Evolutionary conservation across 2,888 invertebrate genomes (phyloP), one percentile per base, ranked within the genome.

Genomic region (Chrysopilus asiliformis): DNA sequence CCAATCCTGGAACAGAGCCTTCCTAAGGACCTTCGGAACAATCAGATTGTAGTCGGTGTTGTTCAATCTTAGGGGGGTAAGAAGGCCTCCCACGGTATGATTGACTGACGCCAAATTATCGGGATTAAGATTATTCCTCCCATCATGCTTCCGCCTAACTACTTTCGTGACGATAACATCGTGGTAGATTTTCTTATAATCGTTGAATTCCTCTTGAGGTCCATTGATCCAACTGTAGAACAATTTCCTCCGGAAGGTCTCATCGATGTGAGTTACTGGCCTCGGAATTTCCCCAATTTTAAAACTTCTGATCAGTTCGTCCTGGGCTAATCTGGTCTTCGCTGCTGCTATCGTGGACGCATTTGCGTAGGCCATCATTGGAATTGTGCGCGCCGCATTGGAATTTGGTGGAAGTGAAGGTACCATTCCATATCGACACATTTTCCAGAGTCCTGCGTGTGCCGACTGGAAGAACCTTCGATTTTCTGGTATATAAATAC

Each of bases 361-460:
- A 17, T 49, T 49, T 16, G 58, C 47, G 2, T 44, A 36, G 3
- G 46, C 42, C 7, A 49, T 49, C 36, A 53, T 55, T 34, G 51
- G 50, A 46, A 68, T 64, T 59, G 72, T 72, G 38, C 65, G 54
- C 34, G 70, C 71, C 47, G 70, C 70, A 60, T 66, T 51, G 39
- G 64, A 66, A 61, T 64, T 69, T 56, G 67, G 63, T 51, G 68
- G 55, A 44, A 66, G 56, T 48, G 53, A 53, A 4, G 62, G 62
- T 16, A 53, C 53, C 25, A 55, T 49, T 15, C 57, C 58, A 15
- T 56, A 52, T 10, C 64, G 56, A 40, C 64, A 64, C 42, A 58
- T 56, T 3, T 58, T 68, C 79, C 80, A 82, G 6, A 83, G 60
- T 1, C 83, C 82, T 3, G 76, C 72, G 49, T 80, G 69, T 45